Base-by-base conservation (phyloP, 2,113 vertebrate species). In the Orthonyx spaldingii region DNA sequence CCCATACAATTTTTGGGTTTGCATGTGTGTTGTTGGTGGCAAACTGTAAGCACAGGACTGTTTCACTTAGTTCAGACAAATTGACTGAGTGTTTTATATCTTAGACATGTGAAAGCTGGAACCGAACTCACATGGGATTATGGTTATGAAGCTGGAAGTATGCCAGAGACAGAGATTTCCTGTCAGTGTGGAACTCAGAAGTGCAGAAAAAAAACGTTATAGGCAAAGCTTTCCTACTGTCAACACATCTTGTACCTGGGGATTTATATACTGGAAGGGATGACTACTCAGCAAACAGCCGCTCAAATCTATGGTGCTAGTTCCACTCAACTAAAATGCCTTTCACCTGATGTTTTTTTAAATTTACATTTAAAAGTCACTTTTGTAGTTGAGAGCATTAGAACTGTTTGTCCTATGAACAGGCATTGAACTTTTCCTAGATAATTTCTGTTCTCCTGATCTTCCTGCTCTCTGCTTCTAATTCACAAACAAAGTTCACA, bases 101-200 rank as follows among this genome's bases (percentile, higher is more conserved):
- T 66, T 97, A 99, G 99, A 76, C 95, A 96, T 18, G 97, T 99
- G 93, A 98, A 97, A 97, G 98, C 99, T 47, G 99, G 99, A 92
- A 98, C 98, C 0, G 99, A 99, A 96, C 98, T 99, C 88, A 99
- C 99, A 0, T 99, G 99, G 99, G 98, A 99, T 93, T 99, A 99
- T 94, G 98, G 96, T 47, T 98, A 98, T 50, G 86, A 98, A 93
- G 82, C 95, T 46, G 97, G 97, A 56, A 98, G 97, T 72, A 33
- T 96, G 47, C 97, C 98, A 46, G 97, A 97, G 49, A 98, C 96
- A 41, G 98, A 98, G 94, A 98, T 98, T 89, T 79, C 97, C 37
- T 99, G 99, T 94, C 96, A 98, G 5, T 99, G 99, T 66, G 98
- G 98, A 30, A 93, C 97, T 84, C 94, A 97, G 53, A 97, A 92